Evolutionary conservation across 2,113 vertebrate genomes (phyloP).

Genomic region (Sciurus niger): DNA sequence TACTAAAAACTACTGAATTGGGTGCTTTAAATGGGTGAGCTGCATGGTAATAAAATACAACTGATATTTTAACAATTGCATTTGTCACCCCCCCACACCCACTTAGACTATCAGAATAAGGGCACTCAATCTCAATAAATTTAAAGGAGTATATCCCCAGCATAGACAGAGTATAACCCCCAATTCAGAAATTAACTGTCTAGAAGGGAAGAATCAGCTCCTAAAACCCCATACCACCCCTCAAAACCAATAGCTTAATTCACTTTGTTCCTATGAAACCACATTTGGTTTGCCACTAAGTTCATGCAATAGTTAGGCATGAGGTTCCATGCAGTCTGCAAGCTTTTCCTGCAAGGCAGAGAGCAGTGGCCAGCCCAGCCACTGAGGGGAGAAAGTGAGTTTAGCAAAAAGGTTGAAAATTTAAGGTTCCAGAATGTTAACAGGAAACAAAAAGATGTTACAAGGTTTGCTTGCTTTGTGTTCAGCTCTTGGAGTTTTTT

Average conservation of each 20-base stretch:
- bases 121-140: constrained; percentile 4
- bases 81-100: background rate
- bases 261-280: constrained; percentile 55
- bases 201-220: constrained; percentile 1
- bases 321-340: background rate
- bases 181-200: constrained; percentile 46
- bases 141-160: constrained; percentile 29
- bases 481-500: background rate
- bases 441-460: constrained; percentile 13
- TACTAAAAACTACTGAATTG: background rate
- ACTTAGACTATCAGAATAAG: background rate
- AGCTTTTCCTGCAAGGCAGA: background rate
- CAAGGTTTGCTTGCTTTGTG: background rate
- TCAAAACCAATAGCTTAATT: constrained; percentile 48
- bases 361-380: background rate
- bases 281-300: constrained; percentile 42
- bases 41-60: background rate
- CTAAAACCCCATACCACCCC: constrained; percentile 16
- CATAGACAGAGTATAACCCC: background rate
- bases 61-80: constrained; percentile 31
- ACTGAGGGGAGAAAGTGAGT: background rate
- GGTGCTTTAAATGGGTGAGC: background rate
- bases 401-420: background rate
- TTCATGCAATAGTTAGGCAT: background rate
- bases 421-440: background rate